Evolutionary conservation across 2,113 vertebrate species (phyloP).

Genomic region (Perca schrenkii): DNA sequence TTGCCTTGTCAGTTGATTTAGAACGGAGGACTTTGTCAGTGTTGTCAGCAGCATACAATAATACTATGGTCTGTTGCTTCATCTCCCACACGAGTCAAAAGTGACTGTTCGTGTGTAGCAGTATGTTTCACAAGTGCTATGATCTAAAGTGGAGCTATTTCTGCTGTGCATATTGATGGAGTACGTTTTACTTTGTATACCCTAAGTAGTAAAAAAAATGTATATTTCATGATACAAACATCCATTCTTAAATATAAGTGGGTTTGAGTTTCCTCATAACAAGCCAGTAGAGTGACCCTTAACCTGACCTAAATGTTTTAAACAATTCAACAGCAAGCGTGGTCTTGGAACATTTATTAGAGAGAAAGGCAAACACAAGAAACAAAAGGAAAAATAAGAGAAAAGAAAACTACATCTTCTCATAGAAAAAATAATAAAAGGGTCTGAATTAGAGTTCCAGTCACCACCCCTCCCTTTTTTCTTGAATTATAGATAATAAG

Average conservation of each 20-base stretch:
- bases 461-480: conserved; percentile 40
- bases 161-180: not conserved
- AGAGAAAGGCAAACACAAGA: conserved; percentile 7
- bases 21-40: conserved; percentile 23
- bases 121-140: conserved; percentile 2
- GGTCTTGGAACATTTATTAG: conserved; percentile 18
- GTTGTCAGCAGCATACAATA: conserved; percentile 4
- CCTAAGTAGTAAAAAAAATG: not conserved
- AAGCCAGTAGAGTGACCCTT: conserved; percentile 2
- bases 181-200: not conserved
- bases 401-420: conserved; percentile 6
- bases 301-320: conserved; percentile 24
- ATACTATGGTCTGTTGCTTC: conserved; percentile 10
- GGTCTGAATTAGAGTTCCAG: conserved; percentile 31
- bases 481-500: conserved; percentile 72
- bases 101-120: conserved; percentile 21
- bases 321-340: not conserved
- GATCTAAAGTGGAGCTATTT: not conserved
- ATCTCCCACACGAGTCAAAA: not conserved
- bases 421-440: not conserved
- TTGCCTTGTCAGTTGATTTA: conserved; percentile 16
- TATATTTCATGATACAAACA: not conserved
- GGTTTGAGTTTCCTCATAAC: conserved; percentile 17
- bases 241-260: conserved; percentile 8
- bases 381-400: conserved; percentile 19